Base-by-base conservation (phyloP, 2,888 invertebrate species). In the Pandemis heparana region DNA sequence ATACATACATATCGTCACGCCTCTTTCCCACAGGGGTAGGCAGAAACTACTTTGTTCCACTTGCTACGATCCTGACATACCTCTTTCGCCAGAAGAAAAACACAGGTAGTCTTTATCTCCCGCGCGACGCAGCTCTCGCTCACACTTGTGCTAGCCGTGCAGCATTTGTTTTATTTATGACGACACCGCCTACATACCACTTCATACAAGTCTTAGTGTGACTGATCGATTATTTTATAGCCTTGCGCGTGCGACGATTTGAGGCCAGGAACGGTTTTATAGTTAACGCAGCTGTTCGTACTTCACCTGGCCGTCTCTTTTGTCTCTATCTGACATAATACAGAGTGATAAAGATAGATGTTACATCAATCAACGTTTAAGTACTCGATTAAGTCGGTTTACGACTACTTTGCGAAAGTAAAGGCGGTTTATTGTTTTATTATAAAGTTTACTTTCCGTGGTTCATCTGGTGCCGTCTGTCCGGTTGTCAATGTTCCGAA, bases 181-280 rank as follows among this genome's bases (percentile, higher is more conserved):
- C 64, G 38, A 64, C 64, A 48, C 43, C 18, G 43, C 46, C 23
- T 64, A 12, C 48, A 32, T 12, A 16, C 65, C 18, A 5, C 59
- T 59, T 32, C 18, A 18, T 56, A 56, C n/a, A 60, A 60, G 43
- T 10, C 12, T 41, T 23, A 23, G 81, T 67, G 48, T 66, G 74
- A 74, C 74, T 48, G 70, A 74, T 74, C 74, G 60, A 74, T 74
- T 91, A 88, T 89, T 87, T 87, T 86, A 88, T 89, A 87, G 88
- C 85, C 81, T 23, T 61, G 51, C 71, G 61, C 41, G 16, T 59
- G 66, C 41, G 51, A 16, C 53, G 41, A 38, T 43, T 23, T 23
- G 18, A 38, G 61, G 63, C n/a, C 23, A 16, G 38, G 5, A 72
- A 9, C 46, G 56, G 43, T 69, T 73, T 73, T 73, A 73, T 73